Conservation (phyloP, 1,140 invertebrate genomes). For the Drosophila parabipectinata region DNA sequence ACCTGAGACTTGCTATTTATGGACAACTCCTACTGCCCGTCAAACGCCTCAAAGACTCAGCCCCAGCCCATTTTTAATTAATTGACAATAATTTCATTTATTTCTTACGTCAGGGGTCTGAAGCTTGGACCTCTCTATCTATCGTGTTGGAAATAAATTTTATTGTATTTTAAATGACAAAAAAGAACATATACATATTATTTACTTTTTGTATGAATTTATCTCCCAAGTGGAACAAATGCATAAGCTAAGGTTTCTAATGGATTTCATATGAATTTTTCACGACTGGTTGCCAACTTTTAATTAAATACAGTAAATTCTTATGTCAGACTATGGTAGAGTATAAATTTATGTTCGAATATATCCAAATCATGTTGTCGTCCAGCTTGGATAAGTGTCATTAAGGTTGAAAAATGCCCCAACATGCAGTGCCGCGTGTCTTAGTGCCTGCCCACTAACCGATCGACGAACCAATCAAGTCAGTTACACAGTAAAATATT, state of each 20-base stretch:
- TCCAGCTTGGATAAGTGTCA: conserved; percentile 69
- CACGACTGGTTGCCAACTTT: background rate
- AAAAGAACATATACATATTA: background rate
- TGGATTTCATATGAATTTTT: background rate
- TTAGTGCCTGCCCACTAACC: conserved; percentile 39
- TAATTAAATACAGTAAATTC: background rate
- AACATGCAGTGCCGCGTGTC: conserved; percentile 50
- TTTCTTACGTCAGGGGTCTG: conserved; percentile 56
- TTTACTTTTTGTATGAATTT: too few species aligned
- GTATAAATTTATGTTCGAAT: conserved; percentile 12
- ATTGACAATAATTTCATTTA: conserved; percentile 81
- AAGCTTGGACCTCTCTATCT: conserved; percentile 24
- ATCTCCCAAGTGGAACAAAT: background rate
- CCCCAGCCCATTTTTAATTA: conserved; percentile 70
- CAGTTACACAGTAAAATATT: background rate
- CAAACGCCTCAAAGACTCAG: conserved; percentile 73
- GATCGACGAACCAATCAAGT: conserved; percentile 27
- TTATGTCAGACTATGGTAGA: background rate
- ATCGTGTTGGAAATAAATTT: background rate
- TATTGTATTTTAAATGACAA: background rate
- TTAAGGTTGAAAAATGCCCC: conserved; percentile 71
- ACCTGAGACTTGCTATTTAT: conserved; percentile 67
- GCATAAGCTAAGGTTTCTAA: background rate
- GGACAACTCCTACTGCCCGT: conserved; percentile 77
- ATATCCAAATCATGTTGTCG: conserved; percentile 50